Evolutionary conservation across 2,888 invertebrate genomes (phyloP).

Genomic region (Lucinisca nassula): DNA sequence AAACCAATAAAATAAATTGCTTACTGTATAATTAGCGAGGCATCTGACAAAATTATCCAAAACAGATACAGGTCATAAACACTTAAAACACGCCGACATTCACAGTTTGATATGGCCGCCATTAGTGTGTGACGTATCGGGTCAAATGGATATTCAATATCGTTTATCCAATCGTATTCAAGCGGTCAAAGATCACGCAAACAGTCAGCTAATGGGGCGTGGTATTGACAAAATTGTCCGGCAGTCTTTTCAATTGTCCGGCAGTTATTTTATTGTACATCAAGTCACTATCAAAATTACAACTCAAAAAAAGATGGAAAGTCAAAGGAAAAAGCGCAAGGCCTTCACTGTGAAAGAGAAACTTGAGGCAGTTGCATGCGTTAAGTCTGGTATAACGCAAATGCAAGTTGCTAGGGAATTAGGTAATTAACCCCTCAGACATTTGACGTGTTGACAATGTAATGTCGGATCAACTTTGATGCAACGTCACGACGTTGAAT

Average conservation of each 20-base stretch:
- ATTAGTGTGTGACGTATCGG: not conserved
- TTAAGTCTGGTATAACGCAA: not conserved
- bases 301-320: not conserved
- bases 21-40: no score
- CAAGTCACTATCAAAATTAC: not conserved
- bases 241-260: not conserved
- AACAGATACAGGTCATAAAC: no score
- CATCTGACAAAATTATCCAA: no score
- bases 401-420: conserved; percentile 3
- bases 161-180: not conserved
- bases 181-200: not conserved
- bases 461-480: no score
- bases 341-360: not conserved
- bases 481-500: no score
- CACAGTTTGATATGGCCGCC: not conserved
- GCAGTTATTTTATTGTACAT: not conserved
- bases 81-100: no score
- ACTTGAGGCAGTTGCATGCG: not conserved
- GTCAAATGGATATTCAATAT: not conserved
- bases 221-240: not conserved
- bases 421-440: not conserved
- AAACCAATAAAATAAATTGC: no score
- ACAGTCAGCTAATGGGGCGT: not conserved
- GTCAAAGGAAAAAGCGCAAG: not conserved
- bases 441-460: no score